Evolutionary conservation across 2,113 vertebrate species (phyloP), one percentile per base, ranked within the genome.

Genomic region (Microtus montanus): DNA sequence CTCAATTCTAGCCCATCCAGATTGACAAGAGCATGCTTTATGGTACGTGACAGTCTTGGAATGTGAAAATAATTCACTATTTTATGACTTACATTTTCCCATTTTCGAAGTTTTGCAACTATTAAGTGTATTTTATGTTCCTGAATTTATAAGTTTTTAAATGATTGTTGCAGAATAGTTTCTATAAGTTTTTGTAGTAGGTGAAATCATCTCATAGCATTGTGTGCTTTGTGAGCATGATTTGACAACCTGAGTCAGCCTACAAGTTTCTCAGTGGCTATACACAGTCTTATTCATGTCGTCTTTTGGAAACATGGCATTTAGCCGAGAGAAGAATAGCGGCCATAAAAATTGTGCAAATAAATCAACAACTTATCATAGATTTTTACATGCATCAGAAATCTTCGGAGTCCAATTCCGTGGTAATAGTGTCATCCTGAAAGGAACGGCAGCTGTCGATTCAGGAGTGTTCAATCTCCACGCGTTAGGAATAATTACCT

Each of bases 401-500:
- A 97, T 98, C 98, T 98, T 96, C 90, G 75, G 96, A 98, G 91
- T 95, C 94, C 98, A 98, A 98, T 98, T 98, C 97, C 97, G 93
- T 98, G 97, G 97, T 97, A 98, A 98, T 99, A 98, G 98, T 99
- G 98, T 98, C 98, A 98, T 98, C 96, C 96, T 97, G 93, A 93
- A 97, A 98, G 98, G 98, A 98, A 98, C 97, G 98, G 97, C 98
- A 98, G 97, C 96, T 99, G 98, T 98, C 98, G 98, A 95, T 98
- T 99, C 99, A 99, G 99, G 98, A 99, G 98, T 98, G 98, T 98
- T 98, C 98, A 98, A 92, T 99, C 98, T 99, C 96, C 95, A 93
- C 94, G 98, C 98, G 98, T 98, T 99, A 98, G 98, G 98, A 98
- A 99, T 99, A 99, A 99, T 99, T 99, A 99, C 98, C 98, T 98